These are phyloP conservation scores for Cordilura impudica DNA, from an alignment of 2,888 invertebrate genomes.

Conservation along the genomic window DNA sequence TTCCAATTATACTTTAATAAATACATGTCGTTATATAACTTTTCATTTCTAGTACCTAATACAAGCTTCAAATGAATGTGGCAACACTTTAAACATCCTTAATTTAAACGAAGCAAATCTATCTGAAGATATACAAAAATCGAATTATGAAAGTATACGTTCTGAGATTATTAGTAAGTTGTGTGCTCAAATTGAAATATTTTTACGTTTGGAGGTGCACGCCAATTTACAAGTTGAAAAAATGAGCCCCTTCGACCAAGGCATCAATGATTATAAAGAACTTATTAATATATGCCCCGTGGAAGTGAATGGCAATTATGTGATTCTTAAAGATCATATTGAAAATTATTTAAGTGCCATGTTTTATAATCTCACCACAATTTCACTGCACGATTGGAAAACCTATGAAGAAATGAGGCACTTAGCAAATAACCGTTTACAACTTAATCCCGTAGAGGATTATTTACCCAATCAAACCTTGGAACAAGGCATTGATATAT, in stretches of 20 bases:
- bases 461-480: slow-evolving; percentile 96
- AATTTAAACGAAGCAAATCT: slow-evolving; percentile 68
- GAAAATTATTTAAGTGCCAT: slow-evolving; percentile 95
- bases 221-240: slow-evolving; percentile 89
- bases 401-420: slow-evolving; percentile 98
- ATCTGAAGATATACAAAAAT: slow-evolving; percentile 68
- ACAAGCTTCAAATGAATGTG: slow-evolving; percentile 78
- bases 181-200: slow-evolving; percentile 93
- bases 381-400: slow-evolving; percentile 98
- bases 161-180: slow-evolving; percentile 83
- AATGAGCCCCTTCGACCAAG: slow-evolving; percentile 83
- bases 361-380: slow-evolving; percentile 98
- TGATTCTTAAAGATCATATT: slow-evolving; percentile 83
- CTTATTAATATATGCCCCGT: slow-evolving; percentile 81
- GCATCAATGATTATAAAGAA: slow-evolving; percentile 81
- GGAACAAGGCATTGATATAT: slow-evolving; percentile 94
- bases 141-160: slow-evolving; percentile 76
- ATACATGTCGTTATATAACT: too few relatives aligned
- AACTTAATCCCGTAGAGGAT: slow-evolving; percentile 90
- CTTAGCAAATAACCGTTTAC: slow-evolving; percentile 90
- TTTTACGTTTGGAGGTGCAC: slow-evolving; percentile 94
- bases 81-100: slow-evolving; percentile 60
- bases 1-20: too few relatives aligned
- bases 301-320: slow-evolving; percentile 80
- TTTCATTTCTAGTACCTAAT: slow-evolving; percentile 78